Evolutionary conservation across 2,888 invertebrate genomes (phyloP), one percentile per base, ranked within the genome.

Genomic region (Orthosia gracilis): DNA sequence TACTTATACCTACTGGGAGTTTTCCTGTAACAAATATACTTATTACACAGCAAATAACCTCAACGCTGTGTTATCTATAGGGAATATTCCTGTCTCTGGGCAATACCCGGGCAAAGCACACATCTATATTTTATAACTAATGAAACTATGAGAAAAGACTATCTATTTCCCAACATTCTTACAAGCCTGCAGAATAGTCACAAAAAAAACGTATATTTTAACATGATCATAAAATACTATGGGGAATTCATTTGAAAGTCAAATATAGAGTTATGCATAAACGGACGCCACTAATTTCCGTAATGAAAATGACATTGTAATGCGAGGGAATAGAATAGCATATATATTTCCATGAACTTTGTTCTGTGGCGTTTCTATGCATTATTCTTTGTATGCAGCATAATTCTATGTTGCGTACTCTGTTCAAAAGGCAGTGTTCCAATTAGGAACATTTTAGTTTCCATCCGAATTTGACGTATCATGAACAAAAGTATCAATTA

Each of bases 281-380:
- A 65, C 86, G 82, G 81, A 73, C 57, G 85, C 57, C 72, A 69
- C 65, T 79, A 80, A 86, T 86, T 76, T 77, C 73, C 73, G 57
- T 82, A 78, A 86, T 86, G 76, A 80, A 85, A 77, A 82, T 86
- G 82, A 80, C 78, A 85, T 84, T 82, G 82, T 80, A 78, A 71
- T 64, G 72, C 50, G 71, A 64, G 77, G 70, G 62, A 73, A 80
- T 79, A 63, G 73, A 67, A 85, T 74, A 70, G 69, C 69, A 69
- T 54, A 66, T 68, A 67, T 78, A 78, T 82, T 82, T 76, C 83
- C 75, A 79, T 83, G 83, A 78, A 86, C 84, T 86, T 85, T 85
- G 85, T 84, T 79, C 79, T 45, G 57, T 68, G 49, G 47, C 61
- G 69, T 75, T 61, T 66, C 66, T 69, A 77, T 78, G 78, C 69